These are phyloP conservation scores for Leptinotarsa juncta DNA, from an alignment of 2,888 invertebrate genomes.

Conservation along the genomic window DNA sequence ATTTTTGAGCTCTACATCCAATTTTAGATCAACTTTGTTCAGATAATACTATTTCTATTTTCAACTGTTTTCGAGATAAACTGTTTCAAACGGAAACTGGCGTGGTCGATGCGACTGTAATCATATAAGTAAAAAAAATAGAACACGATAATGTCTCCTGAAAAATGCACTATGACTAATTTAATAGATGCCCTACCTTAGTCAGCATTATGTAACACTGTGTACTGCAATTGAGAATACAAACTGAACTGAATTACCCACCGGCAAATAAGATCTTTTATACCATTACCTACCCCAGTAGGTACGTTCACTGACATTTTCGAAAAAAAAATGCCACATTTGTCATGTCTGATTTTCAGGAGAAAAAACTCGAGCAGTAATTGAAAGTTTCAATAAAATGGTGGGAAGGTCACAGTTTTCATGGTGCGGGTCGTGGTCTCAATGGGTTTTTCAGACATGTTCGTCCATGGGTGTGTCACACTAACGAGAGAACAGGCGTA, in stretches of 20 bases:
- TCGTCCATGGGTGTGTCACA: slow-evolving; percentile 38
- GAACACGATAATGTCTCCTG: too few relatives aligned
- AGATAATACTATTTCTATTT: too few relatives aligned
- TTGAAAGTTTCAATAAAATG: slow-evolving; percentile 51
- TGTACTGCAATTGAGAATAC: slow-evolving; percentile 46
- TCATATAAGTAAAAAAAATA: too few relatives aligned
- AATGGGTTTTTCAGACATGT: slow-evolving; percentile 31
- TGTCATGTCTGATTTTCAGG: slow-evolving; percentile 41
- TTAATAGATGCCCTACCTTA: slow-evolving; percentile 52
- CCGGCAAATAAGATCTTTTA: slow-evolving; percentile 53
- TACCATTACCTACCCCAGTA: slow-evolving; percentile 49
- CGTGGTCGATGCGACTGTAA: too few relatives aligned
- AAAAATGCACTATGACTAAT: background rate
- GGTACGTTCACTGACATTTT: slow-evolving; percentile 51
- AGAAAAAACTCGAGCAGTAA: slow-evolving; percentile 43
- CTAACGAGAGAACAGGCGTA: slow-evolving; percentile 21
- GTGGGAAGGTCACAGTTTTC: slow-evolving; percentile 52
- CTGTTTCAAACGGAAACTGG: too few relatives aligned
- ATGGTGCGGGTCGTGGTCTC: slow-evolving; percentile 32
- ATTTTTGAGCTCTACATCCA: too few relatives aligned
- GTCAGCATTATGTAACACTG: slow-evolving; percentile 54
- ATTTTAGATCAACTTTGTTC: too few relatives aligned
- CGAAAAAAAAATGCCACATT: slow-evolving; percentile 46
- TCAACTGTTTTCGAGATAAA: too few relatives aligned
- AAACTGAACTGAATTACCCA: slow-evolving; percentile 54